Conservation (phyloP, 2,113 vertebrate species). For the Ctenodactylus gundi region DNA sequence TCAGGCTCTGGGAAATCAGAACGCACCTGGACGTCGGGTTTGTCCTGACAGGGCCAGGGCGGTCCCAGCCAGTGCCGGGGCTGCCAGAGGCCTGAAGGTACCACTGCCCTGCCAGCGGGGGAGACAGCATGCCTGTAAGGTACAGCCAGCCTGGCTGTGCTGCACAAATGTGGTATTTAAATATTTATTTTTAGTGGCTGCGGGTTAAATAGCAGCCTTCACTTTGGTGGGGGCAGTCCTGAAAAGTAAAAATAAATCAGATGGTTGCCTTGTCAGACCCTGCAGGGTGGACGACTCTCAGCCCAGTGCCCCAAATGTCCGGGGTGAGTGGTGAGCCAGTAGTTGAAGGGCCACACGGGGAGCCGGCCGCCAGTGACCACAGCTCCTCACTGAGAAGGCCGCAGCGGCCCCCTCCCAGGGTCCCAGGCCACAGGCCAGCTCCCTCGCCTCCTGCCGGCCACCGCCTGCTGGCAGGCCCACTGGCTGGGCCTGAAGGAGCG, state of each 20-base stretch:
- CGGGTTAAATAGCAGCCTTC: slow-evolving; percentile 51
- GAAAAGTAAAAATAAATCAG: slow-evolving; percentile 59
- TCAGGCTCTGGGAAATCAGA: neutral
- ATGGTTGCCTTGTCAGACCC: neutral
- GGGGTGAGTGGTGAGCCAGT: neutral
- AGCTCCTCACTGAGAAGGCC: neutral
- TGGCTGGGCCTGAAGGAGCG: fast-evolving
- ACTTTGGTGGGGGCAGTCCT: neutral
- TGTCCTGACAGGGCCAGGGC: neutral
- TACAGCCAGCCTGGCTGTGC: neutral
- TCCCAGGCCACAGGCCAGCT: neutral
- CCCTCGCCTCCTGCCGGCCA: too few relatives aligned
- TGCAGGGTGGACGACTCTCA: neutral
- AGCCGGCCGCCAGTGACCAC: neutral
- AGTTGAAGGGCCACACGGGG: neutral
- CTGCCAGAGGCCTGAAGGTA: neutral
- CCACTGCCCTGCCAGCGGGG: neutral
- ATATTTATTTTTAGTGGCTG: slow-evolving; percentile 69
- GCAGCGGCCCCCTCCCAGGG: neutral
- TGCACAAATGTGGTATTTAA: slow-evolving; percentile 39
- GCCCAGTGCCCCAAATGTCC: neutral
- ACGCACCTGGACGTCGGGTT: neutral
- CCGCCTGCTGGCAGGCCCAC: too few relatives aligned
- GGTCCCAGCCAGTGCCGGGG: neutral
- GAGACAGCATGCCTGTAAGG: neutral